Conservation (phyloP, 1,140 invertebrate genomes). For the Mycetomoellerius zeteki region DNA sequence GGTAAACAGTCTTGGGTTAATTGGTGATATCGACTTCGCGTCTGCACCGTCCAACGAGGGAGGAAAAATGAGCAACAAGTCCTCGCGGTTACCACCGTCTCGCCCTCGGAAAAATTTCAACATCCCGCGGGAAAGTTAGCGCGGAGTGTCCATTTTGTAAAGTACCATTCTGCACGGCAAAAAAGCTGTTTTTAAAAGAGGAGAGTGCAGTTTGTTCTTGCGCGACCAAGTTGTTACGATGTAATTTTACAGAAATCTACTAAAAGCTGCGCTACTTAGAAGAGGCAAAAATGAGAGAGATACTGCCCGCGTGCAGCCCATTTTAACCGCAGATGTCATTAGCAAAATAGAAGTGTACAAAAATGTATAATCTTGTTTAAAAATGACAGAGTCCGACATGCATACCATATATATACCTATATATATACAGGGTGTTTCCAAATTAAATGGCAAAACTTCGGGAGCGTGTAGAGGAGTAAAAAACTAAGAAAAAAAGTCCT, state of each 20-base stretch:
- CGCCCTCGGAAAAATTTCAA: slow-evolving; percentile 14
- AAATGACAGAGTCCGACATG: background rate
- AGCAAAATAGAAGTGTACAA: background rate
- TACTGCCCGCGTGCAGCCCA: background rate
- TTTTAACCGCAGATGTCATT: slow-evolving; percentile 9
- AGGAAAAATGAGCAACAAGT: slow-evolving; percentile 40
- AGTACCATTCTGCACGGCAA: slow-evolving; percentile 2
- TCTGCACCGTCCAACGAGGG: background rate
- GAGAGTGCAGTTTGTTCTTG: background rate
- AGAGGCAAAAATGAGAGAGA: background rate
- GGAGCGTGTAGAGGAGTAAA: too few relatives aligned
- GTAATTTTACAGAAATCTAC: slow-evolving; percentile 36
- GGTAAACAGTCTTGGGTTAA: slow-evolving; percentile 52
- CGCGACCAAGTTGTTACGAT: slow-evolving; percentile 20
- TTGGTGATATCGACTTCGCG: slow-evolving; percentile 52
- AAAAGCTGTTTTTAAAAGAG: slow-evolving; percentile 33
- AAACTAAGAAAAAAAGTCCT: too few relatives aligned
- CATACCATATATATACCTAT: too few relatives aligned
- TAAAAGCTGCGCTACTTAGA: background rate
- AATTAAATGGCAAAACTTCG: too few relatives aligned
- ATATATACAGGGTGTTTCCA: too few relatives aligned
- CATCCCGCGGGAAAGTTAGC: slow-evolving; percentile 4
- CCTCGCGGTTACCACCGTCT: background rate
- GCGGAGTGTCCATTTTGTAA: slow-evolving; percentile 14
- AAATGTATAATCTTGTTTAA: slow-evolving; percentile 6